Evolutionary conservation across 2,797 vertebrate species (phyloP).

Genomic region (Macrochelys suwanniensis): DNA sequence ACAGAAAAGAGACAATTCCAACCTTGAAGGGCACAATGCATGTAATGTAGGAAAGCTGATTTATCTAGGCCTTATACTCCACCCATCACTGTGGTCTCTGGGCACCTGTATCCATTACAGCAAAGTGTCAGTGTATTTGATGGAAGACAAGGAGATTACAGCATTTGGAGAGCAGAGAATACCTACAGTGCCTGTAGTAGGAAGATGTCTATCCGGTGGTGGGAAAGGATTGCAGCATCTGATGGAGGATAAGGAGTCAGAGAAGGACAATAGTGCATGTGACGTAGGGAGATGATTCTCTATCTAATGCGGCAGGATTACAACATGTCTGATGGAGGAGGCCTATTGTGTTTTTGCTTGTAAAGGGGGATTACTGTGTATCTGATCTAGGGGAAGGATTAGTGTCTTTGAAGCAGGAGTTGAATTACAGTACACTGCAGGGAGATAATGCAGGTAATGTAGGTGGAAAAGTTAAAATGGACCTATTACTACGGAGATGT

Average conservation of each 20-base stretch:
- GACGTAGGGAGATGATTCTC: slow-evolving; percentile 1
- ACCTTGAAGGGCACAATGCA: fast-evolving
- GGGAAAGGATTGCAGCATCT: background rate
- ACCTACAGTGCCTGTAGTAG: background rate
- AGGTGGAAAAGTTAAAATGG: slow-evolving; percentile 25
- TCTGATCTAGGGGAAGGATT: slow-evolving; percentile 74
- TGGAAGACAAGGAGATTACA: background rate
- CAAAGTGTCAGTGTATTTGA: background rate
- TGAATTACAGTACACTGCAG: slow-evolving; percentile 24
- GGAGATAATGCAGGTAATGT: background rate
- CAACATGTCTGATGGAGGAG: slow-evolving; percentile 64
- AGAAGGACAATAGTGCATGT: slow-evolving; percentile 21
- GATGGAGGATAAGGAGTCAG: background rate
- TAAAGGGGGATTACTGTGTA: slow-evolving; percentile 71
- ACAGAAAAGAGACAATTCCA: background rate
- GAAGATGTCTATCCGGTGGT: background rate
- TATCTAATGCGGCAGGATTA: slow-evolving; percentile 65
- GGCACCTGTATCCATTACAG: background rate
- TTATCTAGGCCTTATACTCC: background rate
- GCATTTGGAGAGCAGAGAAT: background rate
- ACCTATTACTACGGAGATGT: background rate
- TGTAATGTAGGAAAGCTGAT: fast-evolving
- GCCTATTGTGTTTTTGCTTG: slow-evolving; percentile 61
- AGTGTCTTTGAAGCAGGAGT: slow-evolving; percentile 41
- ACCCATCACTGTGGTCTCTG: background rate